Evolutionary conservation across 37 sponge, comb jelly and placozoan species (phyloP).

Genomic region (Petrosia ficiformis): DNA sequence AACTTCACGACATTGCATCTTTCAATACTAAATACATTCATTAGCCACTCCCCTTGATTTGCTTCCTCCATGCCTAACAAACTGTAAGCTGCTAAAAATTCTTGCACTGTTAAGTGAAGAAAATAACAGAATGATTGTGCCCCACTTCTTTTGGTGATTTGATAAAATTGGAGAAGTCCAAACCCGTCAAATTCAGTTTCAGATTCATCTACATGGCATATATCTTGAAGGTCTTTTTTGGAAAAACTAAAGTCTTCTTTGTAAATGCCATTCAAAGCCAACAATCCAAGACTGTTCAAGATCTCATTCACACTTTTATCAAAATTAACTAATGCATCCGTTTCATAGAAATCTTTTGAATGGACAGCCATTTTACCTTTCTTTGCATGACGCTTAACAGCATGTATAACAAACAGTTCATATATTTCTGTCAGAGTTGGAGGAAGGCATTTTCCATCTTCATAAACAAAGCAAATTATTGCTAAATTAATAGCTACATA

Average conservation of each 20-base stretch:
- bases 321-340: neutral
- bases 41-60: neutral
- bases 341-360: too few species aligned
- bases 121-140: slow-evolving; percentile 22
- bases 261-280: slow-evolving; percentile 13
- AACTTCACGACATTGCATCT: slow-evolving; percentile 6
- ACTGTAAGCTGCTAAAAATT: slow-evolving; percentile 45
- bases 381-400: slow-evolving; percentile 23
- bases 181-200: slow-evolving; percentile 5
- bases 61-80: neutral
- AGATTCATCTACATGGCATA: neutral
- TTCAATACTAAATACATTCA: neutral
- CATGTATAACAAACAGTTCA: slow-evolving; percentile 17
- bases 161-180: slow-evolving; percentile 11
- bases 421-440: slow-evolving; percentile 32
- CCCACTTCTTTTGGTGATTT: neutral
- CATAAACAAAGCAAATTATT: slow-evolving; percentile 26
- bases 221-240: neutral
- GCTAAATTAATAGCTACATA: slow-evolving; percentile 35
- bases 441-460: slow-evolving; percentile 1
- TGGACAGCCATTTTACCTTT: too few species aligned
- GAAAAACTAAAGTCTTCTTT: slow-evolving; percentile 13
- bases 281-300: neutral
- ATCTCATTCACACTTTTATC: neutral
- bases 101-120: slow-evolving; percentile 51